phyloP scores from a whole-genome alignment of 2,888 invertebrate species.

The Lymantria dispar region DNA sequence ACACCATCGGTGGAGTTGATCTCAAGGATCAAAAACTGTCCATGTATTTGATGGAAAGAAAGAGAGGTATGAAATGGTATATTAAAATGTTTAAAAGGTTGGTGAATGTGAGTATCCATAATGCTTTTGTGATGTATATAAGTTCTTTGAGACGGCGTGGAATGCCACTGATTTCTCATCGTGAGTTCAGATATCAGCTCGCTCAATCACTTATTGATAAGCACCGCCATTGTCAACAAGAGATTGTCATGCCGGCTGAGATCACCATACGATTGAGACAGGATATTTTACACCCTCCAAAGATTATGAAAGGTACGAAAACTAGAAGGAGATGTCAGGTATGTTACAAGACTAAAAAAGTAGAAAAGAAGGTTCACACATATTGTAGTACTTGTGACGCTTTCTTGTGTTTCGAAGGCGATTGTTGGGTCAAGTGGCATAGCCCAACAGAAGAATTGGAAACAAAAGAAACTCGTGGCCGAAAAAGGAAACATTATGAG shows the following conservation, averaged over 20 bases:
- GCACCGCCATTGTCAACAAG: constrained; percentile 1
- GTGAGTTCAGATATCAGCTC: constrained; percentile 10
- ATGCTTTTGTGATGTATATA: constrained; percentile 13
- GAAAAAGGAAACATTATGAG: neutral
- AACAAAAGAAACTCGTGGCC: neutral
- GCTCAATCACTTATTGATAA: constrained; percentile 6
- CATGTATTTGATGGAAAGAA: constrained; percentile 27
- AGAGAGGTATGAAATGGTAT: constrained; percentile 26
- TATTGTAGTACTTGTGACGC: neutral
- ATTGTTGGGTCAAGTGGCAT: neutral
- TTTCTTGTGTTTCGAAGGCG: neutral
- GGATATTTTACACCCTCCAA: constrained; percentile 13
- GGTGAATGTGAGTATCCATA: constrained; percentile 19
- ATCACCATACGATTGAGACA: constrained; percentile 7
- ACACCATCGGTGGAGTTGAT: constrained; percentile 25
- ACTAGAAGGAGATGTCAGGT: constrained; percentile 8
- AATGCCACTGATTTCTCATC: constrained; percentile 7
- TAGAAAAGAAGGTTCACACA: constrained; percentile 6
- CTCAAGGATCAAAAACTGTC: constrained; percentile 29
- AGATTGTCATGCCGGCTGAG: neutral
- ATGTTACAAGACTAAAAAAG: neutral
- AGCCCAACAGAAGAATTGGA: neutral
- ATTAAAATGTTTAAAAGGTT: constrained; percentile 23
- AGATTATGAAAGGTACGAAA: neutral
- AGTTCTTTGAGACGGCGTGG: constrained; percentile 5